Conservation (phyloP, 2,888 invertebrate genomes). For the Pollenia griseotomentosa region DNA sequence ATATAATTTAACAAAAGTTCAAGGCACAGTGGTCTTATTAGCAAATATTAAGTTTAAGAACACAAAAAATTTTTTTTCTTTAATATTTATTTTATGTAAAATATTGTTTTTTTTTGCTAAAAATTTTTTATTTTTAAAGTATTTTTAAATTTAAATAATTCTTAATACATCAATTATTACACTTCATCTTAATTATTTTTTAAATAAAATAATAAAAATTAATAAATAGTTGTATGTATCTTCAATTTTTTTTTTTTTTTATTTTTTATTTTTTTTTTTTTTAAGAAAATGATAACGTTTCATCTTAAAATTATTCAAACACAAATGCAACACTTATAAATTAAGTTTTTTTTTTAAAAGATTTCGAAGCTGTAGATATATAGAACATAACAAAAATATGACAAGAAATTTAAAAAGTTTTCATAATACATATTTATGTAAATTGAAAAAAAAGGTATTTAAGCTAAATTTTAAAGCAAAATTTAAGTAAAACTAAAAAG, state of each 20-base stretch:
- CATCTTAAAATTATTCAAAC: constrained; percentile 62
- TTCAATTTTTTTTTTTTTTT: constrained; percentile 18
- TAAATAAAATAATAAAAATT: constrained; percentile 34
- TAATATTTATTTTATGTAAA: constrained; percentile 52
- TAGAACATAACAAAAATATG: constrained; percentile 1
- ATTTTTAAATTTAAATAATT: constrained; percentile 46
- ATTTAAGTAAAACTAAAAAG: not conserved
- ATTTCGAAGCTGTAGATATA: constrained; percentile 33
- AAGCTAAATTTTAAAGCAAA: constrained; percentile 39
- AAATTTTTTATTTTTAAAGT: constrained; percentile 47
- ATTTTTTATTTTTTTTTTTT: constrained; percentile 12
- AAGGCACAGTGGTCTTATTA: constrained; percentile 43
- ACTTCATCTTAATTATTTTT: constrained; percentile 54
- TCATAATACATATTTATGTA: not conserved
- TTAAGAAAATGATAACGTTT: constrained; percentile 59
- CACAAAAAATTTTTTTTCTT: not conserved
- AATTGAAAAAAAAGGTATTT: not conserved
- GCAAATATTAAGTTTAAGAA: not conserved
- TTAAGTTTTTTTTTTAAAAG: constrained; percentile 34
- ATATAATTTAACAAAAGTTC: constrained; percentile 53
- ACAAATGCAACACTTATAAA: constrained; percentile 70
- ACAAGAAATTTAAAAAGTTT: not conserved
- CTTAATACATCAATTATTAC: constrained; percentile 66
- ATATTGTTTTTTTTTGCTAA: constrained; percentile 52
- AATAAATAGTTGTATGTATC: constrained; percentile 50